Evolutionary conservation across 2,113 vertebrate species (phyloP), one percentile per base, ranked within the genome.

Genomic region (Eulacestoma nigropectus): DNA sequence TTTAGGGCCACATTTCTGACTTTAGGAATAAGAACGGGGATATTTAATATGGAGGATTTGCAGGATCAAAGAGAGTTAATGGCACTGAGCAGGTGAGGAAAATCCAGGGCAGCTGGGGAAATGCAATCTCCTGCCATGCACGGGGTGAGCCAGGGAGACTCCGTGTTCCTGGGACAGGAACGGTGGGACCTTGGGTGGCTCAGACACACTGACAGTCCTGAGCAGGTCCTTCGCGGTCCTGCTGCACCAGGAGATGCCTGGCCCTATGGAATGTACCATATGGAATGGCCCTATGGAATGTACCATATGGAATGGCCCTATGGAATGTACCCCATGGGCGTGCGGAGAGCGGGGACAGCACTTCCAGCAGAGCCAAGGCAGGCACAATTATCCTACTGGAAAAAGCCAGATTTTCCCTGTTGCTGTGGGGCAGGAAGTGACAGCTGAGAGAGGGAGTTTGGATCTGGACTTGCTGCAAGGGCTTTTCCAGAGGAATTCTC

Each of bases 341-440:
- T 0, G 2, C 0, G 5, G 9, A 3, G 3, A 84, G 37, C 0
- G 1, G 46, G 39, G n/a, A 64, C 4, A 16, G 0, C 6, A 15
- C 81, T 64, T 39, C 46, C 33, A 73, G 32, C 47, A 76, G 17
- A 68, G 55, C 0, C 2, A 42, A 68, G 35, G 10, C 21, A 69
- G 44, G 33, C 11, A 60, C 47, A 26, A 10, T 37, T 5, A 52
- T 33, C 25, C 41, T 41, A 13, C 12, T 55, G 52, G 59, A 23
- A 74, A 88, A 95, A 57, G 9, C 2, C 0, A 0, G 16, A 15
- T 56, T 74, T 56, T 44, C 44, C 33, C 59, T 27, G 5, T 39
- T n/a, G 23, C 21, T 42, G 17, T 0, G 13, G 70, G 33, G 33
- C n/a, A 74, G 63, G 25, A 70, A 27, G 6, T 37, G 42, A 59